Evolutionary conservation across 2,797 vertebrate genomes (phyloP).

Genomic region (Leucoraja ocellata): DNA sequence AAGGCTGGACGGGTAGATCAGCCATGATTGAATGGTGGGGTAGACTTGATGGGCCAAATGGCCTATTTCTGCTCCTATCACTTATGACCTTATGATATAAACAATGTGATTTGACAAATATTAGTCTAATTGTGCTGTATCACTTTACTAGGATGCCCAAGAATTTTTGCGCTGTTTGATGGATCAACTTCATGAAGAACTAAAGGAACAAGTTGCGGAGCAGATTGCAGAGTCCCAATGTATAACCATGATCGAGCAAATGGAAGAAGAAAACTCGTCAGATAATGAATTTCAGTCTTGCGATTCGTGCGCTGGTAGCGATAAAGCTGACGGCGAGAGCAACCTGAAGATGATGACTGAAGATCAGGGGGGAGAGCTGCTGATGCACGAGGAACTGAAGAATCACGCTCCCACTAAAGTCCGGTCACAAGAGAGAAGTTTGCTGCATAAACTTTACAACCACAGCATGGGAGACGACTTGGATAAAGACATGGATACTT

Average conservation of each 20-base stretch:
- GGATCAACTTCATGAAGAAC: slow-evolving; percentile 95
- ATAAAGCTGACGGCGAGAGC: slow-evolving; percentile 72
- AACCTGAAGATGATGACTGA: slow-evolving; percentile 54
- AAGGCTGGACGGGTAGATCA: too few species aligned
- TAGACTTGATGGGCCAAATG: too few species aligned
- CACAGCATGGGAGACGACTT: slow-evolving; percentile 66
- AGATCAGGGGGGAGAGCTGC: slow-evolving; percentile 80
- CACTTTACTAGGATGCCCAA: slow-evolving; percentile 77
- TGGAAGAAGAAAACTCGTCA: slow-evolving; percentile 80
- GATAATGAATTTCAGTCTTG: slow-evolving; percentile 86
- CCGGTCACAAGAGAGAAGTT: slow-evolving; percentile 83
- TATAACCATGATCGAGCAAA: slow-evolving; percentile 56
- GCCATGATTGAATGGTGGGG: too few species aligned
- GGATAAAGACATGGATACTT: slow-evolving; percentile 78
- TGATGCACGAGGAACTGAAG: slow-evolving; percentile 81
- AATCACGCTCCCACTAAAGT: slow-evolving; percentile 63
- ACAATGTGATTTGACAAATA: not conserved
- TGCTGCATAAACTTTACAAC: slow-evolving; percentile 75
- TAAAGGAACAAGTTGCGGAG: slow-evolving; percentile 79
- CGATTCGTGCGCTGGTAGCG: slow-evolving; percentile 81
- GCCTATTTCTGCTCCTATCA: too few species aligned
- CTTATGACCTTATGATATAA: not conserved
- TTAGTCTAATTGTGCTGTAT: not conserved
- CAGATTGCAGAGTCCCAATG: slow-evolving; percentile 63
- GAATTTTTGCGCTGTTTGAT: slow-evolving; percentile 96